Evolutionary conservation across 2,113 vertebrate genomes (phyloP).

Genomic region (Mugil cephalus): DNA sequence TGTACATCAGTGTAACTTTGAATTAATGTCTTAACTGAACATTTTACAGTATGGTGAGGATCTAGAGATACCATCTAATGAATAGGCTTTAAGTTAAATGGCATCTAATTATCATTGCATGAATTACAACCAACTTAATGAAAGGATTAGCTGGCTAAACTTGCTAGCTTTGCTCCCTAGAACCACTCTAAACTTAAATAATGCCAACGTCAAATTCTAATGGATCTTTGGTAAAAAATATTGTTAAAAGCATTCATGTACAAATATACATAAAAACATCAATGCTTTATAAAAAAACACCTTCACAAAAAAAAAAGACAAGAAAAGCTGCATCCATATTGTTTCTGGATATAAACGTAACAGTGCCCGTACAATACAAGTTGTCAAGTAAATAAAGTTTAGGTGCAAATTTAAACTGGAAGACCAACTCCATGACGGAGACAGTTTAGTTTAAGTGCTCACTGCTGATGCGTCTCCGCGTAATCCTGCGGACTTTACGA

Average conservation of each 20-base stretch:
- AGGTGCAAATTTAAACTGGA: slow-evolving; percentile 76
- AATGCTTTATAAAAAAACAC: slow-evolving; percentile 51
- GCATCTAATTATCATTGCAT: neutral
- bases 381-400: slow-evolving; percentile 66
- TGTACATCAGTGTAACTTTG: neutral
- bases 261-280: slow-evolving; percentile 59
- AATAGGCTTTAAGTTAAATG: neutral
- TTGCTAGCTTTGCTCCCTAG: neutral
- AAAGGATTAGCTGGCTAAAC: neutral
- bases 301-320: slow-evolving; percentile 60
- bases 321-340: slow-evolving; percentile 65
- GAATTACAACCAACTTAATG: neutral
- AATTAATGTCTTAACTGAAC: neutral
- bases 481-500: slow-evolving; percentile 62
- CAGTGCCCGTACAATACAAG: slow-evolving; percentile 68
- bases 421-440: slow-evolving; percentile 20
- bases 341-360: slow-evolving; percentile 50
- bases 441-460: slow-evolving; percentile 67
- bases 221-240: slow-evolving; percentile 73
- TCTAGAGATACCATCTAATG: neutral
- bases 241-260: slow-evolving; percentile 45
- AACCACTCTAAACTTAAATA: slow-evolving; percentile 13
- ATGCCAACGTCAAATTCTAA: neutral
- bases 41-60: neutral
- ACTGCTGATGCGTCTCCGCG: slow-evolving; percentile 39